A percentile compares a stretch with the other conserved stretches of the same genome.
These are phyloP conservation scores for Episyrphus balteatus DNA, from an alignment of 1,140 invertebrate genomes.

Conservation along the genomic window DNA sequence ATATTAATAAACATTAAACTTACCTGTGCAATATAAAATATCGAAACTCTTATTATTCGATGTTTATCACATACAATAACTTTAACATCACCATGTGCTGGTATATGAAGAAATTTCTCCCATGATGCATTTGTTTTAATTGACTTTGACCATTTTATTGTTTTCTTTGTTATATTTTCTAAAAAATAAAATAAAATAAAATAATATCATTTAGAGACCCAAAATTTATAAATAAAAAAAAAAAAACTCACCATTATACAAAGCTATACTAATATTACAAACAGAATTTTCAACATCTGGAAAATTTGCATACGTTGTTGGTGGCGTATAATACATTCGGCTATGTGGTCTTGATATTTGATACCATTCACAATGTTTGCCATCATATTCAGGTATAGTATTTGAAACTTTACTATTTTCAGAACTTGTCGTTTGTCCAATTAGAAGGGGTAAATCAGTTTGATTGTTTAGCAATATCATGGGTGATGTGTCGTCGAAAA, in stretches of 20 bases:
- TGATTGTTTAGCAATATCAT: constrained; percentile 24
- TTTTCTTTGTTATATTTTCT: constrained; percentile 3
- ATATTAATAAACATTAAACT: too few species aligned
- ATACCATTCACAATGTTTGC: constrained; percentile 30
- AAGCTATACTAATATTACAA: constrained; percentile 27
- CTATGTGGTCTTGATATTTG: constrained; percentile 20
- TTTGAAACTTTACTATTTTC: constrained; percentile 27
- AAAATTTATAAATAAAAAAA: background rate
- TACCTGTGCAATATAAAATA: constrained; percentile 27
- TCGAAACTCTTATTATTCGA: constrained; percentile 23
- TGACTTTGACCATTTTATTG: constrained; percentile 38
- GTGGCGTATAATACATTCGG: constrained; percentile 30
- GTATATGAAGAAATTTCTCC: constrained; percentile 57
- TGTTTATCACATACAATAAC: constrained; percentile 44
- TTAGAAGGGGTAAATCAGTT: constrained; percentile 25
- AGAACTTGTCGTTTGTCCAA: constrained; percentile 28
- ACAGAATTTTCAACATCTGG: constrained; percentile 29
- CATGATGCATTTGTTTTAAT: constrained; percentile 38
- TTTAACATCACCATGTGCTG: constrained; percentile 57
- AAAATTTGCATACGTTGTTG: constrained; percentile 28
- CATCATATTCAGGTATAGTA: constrained; percentile 22
- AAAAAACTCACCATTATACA: constrained; percentile 13
- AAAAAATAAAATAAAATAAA: background rate
- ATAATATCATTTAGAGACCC: background rate
- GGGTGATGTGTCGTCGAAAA: constrained; percentile 23